Base-by-base conservation (phyloP, 2,113 vertebrate species). In the Synodontis membranacea region DNA sequence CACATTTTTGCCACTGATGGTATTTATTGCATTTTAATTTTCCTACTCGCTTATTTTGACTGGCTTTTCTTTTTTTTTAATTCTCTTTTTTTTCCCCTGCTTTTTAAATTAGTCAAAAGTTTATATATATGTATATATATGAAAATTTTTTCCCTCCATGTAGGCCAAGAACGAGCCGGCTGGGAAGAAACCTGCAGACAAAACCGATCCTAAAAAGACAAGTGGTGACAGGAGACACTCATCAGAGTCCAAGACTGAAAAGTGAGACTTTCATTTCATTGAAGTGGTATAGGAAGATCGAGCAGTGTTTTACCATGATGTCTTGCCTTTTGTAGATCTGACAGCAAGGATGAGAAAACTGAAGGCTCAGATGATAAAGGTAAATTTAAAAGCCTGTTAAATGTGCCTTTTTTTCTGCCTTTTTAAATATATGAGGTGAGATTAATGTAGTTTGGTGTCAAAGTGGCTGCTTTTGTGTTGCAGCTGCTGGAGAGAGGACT, bases 141-240 rank as follows among this genome's bases (percentile, higher is more conserved):
- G 3, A 44, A 52, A 17, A 62, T 10, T 28, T 12, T 62, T 0
- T 74, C 34, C 8, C n/a, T n/a, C 48, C 39, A 68, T 31, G 6
- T 19, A 99, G 98, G 98, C 97, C 60, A 99, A 99, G 94, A 99
- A 99, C 17, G 97, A 99, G 88, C 98, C 98, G 5, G 95, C 96
- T 0, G 97, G 97, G 56, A 99, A 98, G 86, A 99, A 97, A 88
- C 93, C 96, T 44, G 93, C 94, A 0, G 97, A 99, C 70, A 97
- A 95, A 88, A 92, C 68, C 12, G 97, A 97, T 31, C 50, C 91
- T 42, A 97, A 96, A 91, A 97, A 95, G 86, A 90, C 91, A 3
- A 89, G 86, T 79, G 82, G 89, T 15, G 94, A 95, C 84, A 92
- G 95, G 52, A 96, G 96, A 66, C 96, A 95, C 83, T 96, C 97